These are phyloP conservation scores for Crenichthys baileyi DNA, from an alignment of 2,797 vertebrate genomes.

Conservation along the genomic window DNA sequence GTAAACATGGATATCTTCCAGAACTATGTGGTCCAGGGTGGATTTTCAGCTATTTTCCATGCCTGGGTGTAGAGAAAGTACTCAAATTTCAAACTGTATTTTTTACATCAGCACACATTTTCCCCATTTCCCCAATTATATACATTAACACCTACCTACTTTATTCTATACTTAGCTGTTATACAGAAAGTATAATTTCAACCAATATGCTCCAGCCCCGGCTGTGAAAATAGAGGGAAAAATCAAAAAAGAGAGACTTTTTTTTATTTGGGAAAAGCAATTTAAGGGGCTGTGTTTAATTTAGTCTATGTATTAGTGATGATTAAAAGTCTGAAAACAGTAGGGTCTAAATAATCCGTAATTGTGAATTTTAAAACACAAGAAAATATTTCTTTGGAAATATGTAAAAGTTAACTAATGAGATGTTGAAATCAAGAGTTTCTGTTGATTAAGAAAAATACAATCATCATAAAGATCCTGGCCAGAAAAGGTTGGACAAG, in stretches of 20 bases:
- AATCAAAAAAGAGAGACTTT: background rate
- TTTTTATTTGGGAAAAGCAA: constrained; percentile 34
- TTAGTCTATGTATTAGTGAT: constrained; percentile 6
- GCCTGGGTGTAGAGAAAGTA: constrained; percentile 33
- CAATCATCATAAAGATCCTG: background rate
- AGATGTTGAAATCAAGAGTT: background rate
- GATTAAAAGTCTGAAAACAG: background rate
- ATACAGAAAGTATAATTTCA: background rate
- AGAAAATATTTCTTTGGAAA: background rate
- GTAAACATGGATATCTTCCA: constrained; percentile 61
- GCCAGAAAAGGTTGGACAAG: background rate
- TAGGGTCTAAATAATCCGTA: background rate
- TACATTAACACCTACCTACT: background rate
- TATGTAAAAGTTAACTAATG: background rate
- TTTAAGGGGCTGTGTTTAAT: constrained; percentile 17
- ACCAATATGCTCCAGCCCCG: background rate
- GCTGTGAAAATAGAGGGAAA: constrained; percentile 40
- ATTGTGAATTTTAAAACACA: background rate
- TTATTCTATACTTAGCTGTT: background rate
- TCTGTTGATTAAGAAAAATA: background rate
- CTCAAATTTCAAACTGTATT: constrained; percentile 49
- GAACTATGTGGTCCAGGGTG: constrained; percentile 36
- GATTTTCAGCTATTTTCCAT: constrained; percentile 48
- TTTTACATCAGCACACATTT: constrained; percentile 25
- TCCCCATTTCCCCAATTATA: background rate